phyloP scores from a whole-genome alignment of 2,113 vertebrate species.

The Zosterops pallidus region DNA sequence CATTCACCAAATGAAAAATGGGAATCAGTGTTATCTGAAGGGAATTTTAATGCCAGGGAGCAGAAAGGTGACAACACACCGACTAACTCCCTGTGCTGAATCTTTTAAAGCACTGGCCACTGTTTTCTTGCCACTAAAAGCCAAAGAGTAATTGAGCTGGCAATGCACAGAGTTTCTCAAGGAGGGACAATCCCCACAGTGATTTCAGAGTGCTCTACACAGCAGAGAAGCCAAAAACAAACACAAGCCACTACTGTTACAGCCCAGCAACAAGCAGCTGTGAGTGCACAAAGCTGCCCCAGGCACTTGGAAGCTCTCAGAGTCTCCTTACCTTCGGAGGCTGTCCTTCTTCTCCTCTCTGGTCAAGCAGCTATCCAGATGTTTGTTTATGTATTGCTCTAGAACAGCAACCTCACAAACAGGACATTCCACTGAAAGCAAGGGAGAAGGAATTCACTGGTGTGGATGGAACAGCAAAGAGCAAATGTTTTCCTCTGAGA shows the following conservation, averaged over 20 bases:
- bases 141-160: background rate
- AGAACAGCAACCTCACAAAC: constrained; percentile 84
- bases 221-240: background rate
- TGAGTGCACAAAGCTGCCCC: background rate
- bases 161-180: background rate
- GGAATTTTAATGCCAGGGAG: background rate
- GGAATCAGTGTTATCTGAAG: background rate
- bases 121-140: background rate
- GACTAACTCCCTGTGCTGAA: background rate
- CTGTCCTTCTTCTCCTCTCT: constrained; percentile 89
- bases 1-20: background rate
- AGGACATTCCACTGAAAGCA: constrained; percentile 88
- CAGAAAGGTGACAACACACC: background rate
- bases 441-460: background rate
- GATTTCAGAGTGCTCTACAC: background rate
- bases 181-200: background rate
- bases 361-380: constrained; percentile 87
- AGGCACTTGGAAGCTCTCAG: rapidly evolving
- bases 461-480: background rate
- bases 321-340: constrained; percentile 84
- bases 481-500: background rate
- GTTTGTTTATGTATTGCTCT: constrained; percentile 87
- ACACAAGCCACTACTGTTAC: rapidly evolving
- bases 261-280: background rate
- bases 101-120: background rate